A percentile compares a stretch with the other conserved stretches of the same genome.
These are phyloP conservation scores for Argyra leucocephala DNA, from an alignment of 2,888 invertebrate species.

Conservation along the genomic window DNA sequence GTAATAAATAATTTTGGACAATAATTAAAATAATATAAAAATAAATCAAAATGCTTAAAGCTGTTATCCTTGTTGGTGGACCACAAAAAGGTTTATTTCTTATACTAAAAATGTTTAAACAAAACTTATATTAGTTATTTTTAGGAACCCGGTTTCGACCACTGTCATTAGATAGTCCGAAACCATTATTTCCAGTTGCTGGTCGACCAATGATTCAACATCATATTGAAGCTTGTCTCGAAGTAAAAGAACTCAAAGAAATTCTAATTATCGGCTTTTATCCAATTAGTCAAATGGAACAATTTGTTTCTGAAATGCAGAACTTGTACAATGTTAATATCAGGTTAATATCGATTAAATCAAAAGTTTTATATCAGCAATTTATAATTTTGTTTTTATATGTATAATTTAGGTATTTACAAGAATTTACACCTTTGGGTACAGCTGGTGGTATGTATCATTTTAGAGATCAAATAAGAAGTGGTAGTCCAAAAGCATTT, in stretches of 20 bases:
- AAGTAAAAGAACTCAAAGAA: conserved; percentile 72
- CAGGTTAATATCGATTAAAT: conserved; percentile 56
- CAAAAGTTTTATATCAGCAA: not conserved
- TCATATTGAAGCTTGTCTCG: conserved; percentile 86
- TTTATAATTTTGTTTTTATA: not conserved
- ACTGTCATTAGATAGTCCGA: conserved; percentile 90
- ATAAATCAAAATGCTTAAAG: conserved; percentile 55
- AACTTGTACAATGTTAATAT: conserved; percentile 71
- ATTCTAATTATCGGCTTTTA: conserved; percentile 92
- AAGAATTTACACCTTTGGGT: conserved; percentile 89
- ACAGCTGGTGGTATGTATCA: conserved; percentile 96
- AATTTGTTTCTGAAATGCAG: conserved; percentile 79
- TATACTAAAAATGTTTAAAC: no score
- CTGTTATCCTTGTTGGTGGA: conserved; percentile 86
- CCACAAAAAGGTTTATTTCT: conserved; percentile 73
- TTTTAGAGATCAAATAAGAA: conserved; percentile 88
- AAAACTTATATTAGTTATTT: conserved; percentile 8
- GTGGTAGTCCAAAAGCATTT: conserved; percentile 77
- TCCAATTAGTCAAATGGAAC: conserved; percentile 69
- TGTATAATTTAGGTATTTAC: conserved; percentile 56
- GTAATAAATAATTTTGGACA: not conserved
- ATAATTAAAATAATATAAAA: not conserved
- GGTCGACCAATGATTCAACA: conserved; percentile 94
- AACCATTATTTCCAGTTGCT: conserved; percentile 94
- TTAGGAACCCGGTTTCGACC: conserved; percentile 94